Evolutionary conservation across 2,797 vertebrate genomes (phyloP).

Genomic region (Rhyacichthys aspro): DNA sequence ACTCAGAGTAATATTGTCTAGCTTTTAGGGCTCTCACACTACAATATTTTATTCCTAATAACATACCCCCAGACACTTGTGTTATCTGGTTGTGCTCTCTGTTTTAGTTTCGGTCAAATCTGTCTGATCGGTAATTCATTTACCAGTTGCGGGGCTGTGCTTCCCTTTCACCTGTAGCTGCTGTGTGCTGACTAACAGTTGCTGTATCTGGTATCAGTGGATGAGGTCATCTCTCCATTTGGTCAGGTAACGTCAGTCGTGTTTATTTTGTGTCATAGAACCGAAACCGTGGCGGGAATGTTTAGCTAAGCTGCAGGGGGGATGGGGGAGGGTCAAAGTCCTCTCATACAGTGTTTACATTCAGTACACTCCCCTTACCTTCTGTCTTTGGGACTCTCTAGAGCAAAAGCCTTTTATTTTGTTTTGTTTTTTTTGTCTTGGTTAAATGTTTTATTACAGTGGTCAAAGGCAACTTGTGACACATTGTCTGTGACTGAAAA

Average conservation of each 20-base stretch:
- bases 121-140: conserved; percentile 42
- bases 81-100: conserved; percentile 24
- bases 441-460: conserved; percentile 32
- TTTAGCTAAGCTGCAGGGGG: conserved; percentile 67
- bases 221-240: conserved; percentile 76
- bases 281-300: conserved; percentile 71
- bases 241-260: conserved; percentile 66
- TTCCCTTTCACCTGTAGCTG: not conserved
- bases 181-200: conserved; percentile 61
- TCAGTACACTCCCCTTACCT: conserved; percentile 8
- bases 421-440: conserved; percentile 52
- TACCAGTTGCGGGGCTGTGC: conserved; percentile 12
- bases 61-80: not conserved
- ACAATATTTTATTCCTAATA: conserved; percentile 17
- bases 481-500: conserved; percentile 36
- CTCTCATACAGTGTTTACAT: conserved; percentile 64
- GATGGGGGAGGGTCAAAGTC: conserved; percentile 51
- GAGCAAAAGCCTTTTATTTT: conserved; percentile 61
- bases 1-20: conserved; percentile 39
- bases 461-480: conserved; percentile 58
- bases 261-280: conserved; percentile 67
- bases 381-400: conserved; percentile 18
- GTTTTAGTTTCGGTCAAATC: conserved; percentile 50
- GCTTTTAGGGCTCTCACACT: conserved; percentile 26
- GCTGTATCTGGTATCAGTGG: conserved; percentile 73